Evolutionary conservation across 2,797 vertebrate genomes (phyloP).

Genomic region (Chaenodraco wilsoni): DNA sequence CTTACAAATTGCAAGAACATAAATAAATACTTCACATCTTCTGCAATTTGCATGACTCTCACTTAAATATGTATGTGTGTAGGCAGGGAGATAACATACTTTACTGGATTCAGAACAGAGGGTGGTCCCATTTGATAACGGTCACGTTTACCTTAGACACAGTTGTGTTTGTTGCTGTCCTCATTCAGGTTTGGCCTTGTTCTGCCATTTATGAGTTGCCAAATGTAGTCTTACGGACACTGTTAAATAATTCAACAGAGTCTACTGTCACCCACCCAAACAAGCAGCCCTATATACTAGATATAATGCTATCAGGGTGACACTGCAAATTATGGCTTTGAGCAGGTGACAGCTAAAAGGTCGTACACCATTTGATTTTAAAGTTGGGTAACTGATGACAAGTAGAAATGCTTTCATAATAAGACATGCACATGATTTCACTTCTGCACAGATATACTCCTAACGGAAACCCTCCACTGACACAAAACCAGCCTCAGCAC

Average conservation of each 20-base stretch:
- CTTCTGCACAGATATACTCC: background rate
- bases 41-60: conserved; percentile 22
- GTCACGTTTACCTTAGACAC: background rate
- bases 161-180: conserved; percentile 29
- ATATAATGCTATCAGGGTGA: conserved; percentile 57
- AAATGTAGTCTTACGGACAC: conserved; percentile 32
- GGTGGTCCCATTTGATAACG: background rate
- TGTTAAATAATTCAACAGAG: conserved; percentile 70
- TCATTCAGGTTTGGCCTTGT: conserved; percentile 44
- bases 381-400: conserved; percentile 25
- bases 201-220: conserved; percentile 40
- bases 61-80: conserved; percentile 18
- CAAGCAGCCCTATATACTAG: conserved; percentile 59
- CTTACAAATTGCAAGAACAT: background rate
- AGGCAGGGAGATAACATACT: background rate
- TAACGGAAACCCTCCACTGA: background rate
- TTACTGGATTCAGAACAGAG: conserved; percentile 13
- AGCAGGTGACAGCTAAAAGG: conserved; percentile 35
- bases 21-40: conserved; percentile 13
- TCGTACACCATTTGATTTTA: conserved; percentile 33
- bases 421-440: background rate
- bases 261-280: conserved; percentile 66
- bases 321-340: conserved; percentile 40
- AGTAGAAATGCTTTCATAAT: background rate
- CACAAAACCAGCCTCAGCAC: background rate